Evolutionary conservation across 2,797 vertebrate species (phyloP).

Genomic region (Adrianichthys oophorus): DNA sequence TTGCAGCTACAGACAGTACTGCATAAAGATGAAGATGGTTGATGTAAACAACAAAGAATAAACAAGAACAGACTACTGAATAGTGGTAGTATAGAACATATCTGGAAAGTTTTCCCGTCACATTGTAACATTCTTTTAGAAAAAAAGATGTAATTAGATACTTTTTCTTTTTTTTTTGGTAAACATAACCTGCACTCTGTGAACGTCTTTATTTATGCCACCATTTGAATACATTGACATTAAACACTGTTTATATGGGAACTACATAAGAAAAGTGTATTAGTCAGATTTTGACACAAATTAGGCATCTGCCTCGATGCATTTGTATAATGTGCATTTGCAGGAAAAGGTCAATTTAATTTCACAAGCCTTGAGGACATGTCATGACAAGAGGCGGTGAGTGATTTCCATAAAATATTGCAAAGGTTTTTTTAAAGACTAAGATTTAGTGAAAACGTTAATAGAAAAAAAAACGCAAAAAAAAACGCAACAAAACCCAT

Average conservation of each 20-base stretch:
- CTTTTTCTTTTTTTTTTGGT: background rate
- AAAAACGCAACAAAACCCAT: constrained; percentile 1
- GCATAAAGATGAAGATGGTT: no score
- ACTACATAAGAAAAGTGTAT: constrained; percentile 27
- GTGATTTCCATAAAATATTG: constrained; percentile 2
- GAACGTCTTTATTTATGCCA: constrained; percentile 15
- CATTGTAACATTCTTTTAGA: background rate
- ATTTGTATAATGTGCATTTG: constrained; percentile 13
- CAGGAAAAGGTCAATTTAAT: background rate
- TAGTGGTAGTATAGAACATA: no score
- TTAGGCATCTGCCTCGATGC: constrained; percentile 20
- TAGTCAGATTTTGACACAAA: constrained; percentile 41
- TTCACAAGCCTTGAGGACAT: background rate
- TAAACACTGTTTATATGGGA: constrained; percentile 43
- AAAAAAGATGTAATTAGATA: constrained; percentile 6
- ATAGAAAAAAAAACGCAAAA: background rate
- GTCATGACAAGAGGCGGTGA: constrained; percentile 4
- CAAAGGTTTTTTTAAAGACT: background rate
- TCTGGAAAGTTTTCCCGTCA: no score
- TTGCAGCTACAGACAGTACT: no score
- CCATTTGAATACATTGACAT: constrained; percentile 56
- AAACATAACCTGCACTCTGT: constrained; percentile 3
- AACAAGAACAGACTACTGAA: no score
- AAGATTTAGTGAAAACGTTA: constrained; percentile 2
- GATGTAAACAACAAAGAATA: no score